phyloP scores from a whole-genome alignment of 2,113 vertebrate species.

The Solenodon paradoxus region DNA sequence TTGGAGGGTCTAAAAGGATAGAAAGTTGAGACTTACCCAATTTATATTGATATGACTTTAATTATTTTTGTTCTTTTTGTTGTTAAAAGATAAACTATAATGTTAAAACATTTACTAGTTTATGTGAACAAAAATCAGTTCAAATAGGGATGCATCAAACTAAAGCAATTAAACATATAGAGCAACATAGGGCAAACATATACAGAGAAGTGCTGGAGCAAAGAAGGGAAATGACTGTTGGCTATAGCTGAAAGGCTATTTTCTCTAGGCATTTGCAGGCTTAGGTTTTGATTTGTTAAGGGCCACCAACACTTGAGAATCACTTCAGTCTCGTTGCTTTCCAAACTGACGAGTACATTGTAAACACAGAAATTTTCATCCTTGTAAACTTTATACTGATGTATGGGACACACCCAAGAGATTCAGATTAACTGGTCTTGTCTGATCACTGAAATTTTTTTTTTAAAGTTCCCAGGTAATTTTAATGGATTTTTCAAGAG shows the following conservation, averaged over 20 bases:
- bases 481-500: too few relatives aligned
- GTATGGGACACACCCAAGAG: neutral
- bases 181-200: too few relatives aligned
- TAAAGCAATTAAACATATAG: too few relatives aligned
- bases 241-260: too few relatives aligned
- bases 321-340: too few relatives aligned
- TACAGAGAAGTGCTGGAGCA: too few relatives aligned
- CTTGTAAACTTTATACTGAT: neutral
- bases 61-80: neutral
- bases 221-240: too few relatives aligned
- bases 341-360: neutral
- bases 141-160: neutral
- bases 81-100: neutral
- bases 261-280: too few relatives aligned
- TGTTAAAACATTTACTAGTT: neutral
- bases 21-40: neutral
- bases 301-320: too few relatives aligned
- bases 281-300: too few relatives aligned
- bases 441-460: neutral
- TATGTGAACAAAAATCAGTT: neutral
- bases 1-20: neutral
- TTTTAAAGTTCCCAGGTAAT: neutral
- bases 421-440: neutral
- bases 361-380: neutral
- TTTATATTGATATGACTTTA: neutral